Conservation (phyloP, 2,888 invertebrate genomes). For the Silvanus unidentatus region DNA sequence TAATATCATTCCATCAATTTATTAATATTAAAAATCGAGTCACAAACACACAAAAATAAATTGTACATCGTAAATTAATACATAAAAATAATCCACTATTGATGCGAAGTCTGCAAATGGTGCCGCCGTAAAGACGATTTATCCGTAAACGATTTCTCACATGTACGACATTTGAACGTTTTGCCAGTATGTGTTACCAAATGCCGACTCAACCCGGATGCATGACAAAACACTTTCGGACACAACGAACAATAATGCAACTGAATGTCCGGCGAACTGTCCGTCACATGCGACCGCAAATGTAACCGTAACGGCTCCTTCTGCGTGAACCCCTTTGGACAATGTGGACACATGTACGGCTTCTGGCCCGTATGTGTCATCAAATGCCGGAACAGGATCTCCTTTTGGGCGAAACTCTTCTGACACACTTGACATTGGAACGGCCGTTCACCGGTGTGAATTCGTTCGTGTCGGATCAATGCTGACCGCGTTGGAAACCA, state of each 20-base stretch:
- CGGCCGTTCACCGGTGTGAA: conserved; percentile 59
- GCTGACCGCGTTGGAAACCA: conserved; percentile 63
- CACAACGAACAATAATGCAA: conserved; percentile 64
- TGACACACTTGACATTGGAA: conserved; percentile 53
- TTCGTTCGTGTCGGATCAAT: conserved; percentile 62
- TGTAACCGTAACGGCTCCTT: conserved; percentile 62
- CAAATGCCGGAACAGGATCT: conserved; percentile 59
- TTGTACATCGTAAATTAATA: too few relatives aligned
- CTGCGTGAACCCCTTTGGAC: conserved; percentile 67
- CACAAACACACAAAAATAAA: too few relatives aligned
- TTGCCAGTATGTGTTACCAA: conserved; percentile 60
- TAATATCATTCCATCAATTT: too few relatives aligned
- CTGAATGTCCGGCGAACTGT: conserved; percentile 53
- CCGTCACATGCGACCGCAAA: conserved; percentile 53
- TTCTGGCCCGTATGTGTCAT: conserved; percentile 57
- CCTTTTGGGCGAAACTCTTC: conserved; percentile 67
- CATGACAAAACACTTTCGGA: conserved; percentile 56
- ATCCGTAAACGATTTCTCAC: conserved; percentile 64
- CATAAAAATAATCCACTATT: conserved; percentile 18
- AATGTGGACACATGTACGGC: conserved; percentile 60
- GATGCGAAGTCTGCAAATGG: conserved; percentile 41
- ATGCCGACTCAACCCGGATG: conserved; percentile 64
- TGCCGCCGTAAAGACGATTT: conserved; percentile 67
- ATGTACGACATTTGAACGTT: conserved; percentile 58
- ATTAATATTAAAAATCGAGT: too few relatives aligned